A percentile compares a stretch with the other conserved stretches of the same genome.
phyloP scores from a whole-genome alignment of 2,888 invertebrate species.

The Selenia dentaria region DNA sequence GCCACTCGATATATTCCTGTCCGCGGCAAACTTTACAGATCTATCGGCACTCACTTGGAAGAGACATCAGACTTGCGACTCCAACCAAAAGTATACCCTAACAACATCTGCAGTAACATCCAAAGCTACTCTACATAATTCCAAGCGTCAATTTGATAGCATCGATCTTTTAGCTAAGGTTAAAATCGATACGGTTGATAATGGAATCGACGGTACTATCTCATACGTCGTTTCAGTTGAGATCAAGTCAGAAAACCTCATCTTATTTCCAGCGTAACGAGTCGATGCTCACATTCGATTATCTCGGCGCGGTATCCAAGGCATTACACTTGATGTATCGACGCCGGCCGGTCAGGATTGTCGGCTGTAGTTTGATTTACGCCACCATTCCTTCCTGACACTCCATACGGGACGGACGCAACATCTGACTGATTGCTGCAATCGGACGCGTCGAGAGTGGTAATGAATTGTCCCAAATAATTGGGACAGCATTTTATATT shows the following conservation, averaged over 20 bases:
- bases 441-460: slow-evolving; percentile 62
- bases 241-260: slow-evolving; percentile 67
- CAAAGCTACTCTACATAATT: background rate
- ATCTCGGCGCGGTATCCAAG: slow-evolving; percentile 82
- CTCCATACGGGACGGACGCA: slow-evolving; percentile 56
- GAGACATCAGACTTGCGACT: slow-evolving; percentile 55
- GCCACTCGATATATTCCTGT: slow-evolving; percentile 84
- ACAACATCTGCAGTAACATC: slow-evolving; percentile 8
- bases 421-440: slow-evolving; percentile 25
- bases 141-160: background rate
- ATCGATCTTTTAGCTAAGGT: background rate
- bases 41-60: slow-evolving; percentile 66
- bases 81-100: slow-evolving; percentile 62
- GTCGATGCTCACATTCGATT: slow-evolving; percentile 84
- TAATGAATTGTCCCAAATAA: slow-evolving; percentile 85
- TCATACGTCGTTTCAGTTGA: slow-evolving; percentile 57
- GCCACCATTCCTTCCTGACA: slow-evolving; percentile 79
- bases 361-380: slow-evolving; percentile 80
- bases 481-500: slow-evolving; percentile 82
- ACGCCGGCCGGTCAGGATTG: slow-evolving; percentile 80
- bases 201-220: slow-evolving; percentile 37
- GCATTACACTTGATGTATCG: slow-evolving; percentile 84
- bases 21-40: slow-evolving; percentile 84
- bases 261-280: slow-evolving; percentile 83
- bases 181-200: slow-evolving; percentile 48